Evolutionary conservation across 2,113 vertebrate genomes (phyloP), one percentile per base, ranked within the genome.

Genomic region (Gasterosteus nipponicus): DNA sequence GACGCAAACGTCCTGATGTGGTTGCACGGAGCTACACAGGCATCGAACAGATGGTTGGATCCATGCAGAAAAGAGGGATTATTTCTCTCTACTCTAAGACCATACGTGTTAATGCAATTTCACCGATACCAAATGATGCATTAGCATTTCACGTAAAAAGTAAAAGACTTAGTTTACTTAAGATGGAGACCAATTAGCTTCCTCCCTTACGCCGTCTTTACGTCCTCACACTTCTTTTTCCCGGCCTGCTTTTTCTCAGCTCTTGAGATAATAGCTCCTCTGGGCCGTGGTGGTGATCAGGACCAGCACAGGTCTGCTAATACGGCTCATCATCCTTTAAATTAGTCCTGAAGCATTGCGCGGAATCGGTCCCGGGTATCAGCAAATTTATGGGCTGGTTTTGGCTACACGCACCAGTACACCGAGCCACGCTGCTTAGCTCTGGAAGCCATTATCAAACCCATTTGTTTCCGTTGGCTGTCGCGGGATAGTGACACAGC

Each of bases 271-370:
- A n/a, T 35, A 35, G 46, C 46, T 66, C 46, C 46, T 49, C 46
- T 5, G 29, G 18, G 31, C 64, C 33, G 29, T n/a, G 16, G 10
- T 35, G 16, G 70, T 76, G 41, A 53, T 76, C 61, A 69, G 15
- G 42, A 44, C 22, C 10, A 62, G 35, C 51, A 9, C n/a, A 41
- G 62, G 38, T 69, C 60, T 63, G 31, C 14, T 73, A 49, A 69
- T 81, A 39, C 22, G 51, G 29, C 78, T 86, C 70, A 89, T 81
- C 73, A 74, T 81, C 74, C 79, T 87, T 87, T 81, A 68, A 81
- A 88, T 88, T 69, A 89, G 82, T 88, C 91, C 83, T 88, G 78
- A 87, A 71, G 67, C 89, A 89, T 89, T 89, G 83, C 42, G 18
- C 85, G 80, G 83, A 83, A 85, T 80, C 78, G 80, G 83, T 60